phyloP scores from a whole-genome alignment of 2,113 vertebrate species.

The Myrmecophaga tridactyla region DNA sequence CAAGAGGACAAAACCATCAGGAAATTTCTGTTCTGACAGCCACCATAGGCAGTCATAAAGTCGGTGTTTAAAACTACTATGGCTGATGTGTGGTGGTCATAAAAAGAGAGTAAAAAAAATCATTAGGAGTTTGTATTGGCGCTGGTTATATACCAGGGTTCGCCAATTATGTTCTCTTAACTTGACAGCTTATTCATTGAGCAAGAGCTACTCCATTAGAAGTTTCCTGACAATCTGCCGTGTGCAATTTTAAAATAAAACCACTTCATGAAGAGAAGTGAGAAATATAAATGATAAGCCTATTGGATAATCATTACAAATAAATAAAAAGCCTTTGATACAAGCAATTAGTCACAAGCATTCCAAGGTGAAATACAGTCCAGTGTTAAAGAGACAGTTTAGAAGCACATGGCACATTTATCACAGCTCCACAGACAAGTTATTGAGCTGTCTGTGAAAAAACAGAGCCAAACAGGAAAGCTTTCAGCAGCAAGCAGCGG shows the following conservation, averaged over 20 bases:
- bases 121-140: constrained; percentile 25
- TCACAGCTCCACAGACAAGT: constrained; percentile 87
- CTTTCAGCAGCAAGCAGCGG: constrained; percentile 83
- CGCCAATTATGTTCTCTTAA: constrained; percentile 61
- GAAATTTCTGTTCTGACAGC: constrained; percentile 50
- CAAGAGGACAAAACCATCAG: constrained; percentile 48
- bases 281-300: constrained; percentile 62
- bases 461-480: constrained; percentile 87
- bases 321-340: constrained; percentile 79
- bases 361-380: constrained; percentile 80
- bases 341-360: constrained; percentile 79
- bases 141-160: constrained; percentile 30
- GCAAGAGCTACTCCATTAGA: constrained; percentile 47
- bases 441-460: constrained; percentile 89
- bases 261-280: constrained; percentile 41
- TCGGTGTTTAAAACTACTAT: constrained; percentile 49
- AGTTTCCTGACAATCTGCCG: constrained; percentile 28
- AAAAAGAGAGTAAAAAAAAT: constrained; percentile 55
- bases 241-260: constrained; percentile 55
- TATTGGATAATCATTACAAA: constrained; percentile 65
- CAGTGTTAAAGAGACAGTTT: constrained; percentile 83
- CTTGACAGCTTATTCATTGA: constrained; percentile 10
- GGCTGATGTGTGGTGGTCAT: constrained; percentile 2
- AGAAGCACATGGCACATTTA: constrained; percentile 83
- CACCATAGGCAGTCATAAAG: constrained; percentile 61